Conservation (phyloP, 2,888 invertebrate genomes). For the Agrotis puta region DNA sequence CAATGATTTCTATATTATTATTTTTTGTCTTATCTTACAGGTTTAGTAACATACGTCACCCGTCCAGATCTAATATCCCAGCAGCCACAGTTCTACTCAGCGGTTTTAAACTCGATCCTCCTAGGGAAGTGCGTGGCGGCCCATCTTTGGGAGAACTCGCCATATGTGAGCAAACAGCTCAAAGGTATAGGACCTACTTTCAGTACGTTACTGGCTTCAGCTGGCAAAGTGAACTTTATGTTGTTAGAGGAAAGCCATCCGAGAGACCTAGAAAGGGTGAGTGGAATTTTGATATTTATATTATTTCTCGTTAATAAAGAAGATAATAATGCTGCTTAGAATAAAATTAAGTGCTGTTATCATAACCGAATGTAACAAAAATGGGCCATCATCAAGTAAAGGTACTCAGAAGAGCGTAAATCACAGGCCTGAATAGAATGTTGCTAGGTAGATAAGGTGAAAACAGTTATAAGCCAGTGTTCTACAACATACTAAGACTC, state of each 20-base stretch:
- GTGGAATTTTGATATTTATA: conserved; percentile 33
- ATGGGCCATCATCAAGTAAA: not conserved
- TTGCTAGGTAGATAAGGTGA: too few relatives aligned
- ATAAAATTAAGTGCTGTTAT: not conserved
- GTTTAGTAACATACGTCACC: conserved; percentile 91
- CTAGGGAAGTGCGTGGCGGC: conserved; percentile 93
- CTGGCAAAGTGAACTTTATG: conserved; percentile 93
- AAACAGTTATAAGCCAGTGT: too few relatives aligned
- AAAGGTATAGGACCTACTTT: conserved; percentile 93
- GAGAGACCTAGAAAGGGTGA: conserved; percentile 93
- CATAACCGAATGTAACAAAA: not conserved
- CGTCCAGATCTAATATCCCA: conserved; percentile 75
- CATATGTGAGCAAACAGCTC: conserved; percentile 93
- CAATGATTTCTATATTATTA: not conserved
- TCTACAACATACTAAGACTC: too few relatives aligned
- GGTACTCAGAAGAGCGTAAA: not conserved
- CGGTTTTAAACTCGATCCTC: conserved; percentile 91
- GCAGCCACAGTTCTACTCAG: conserved; percentile 84
- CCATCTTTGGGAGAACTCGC: conserved; percentile 94
- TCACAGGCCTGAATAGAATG: too few relatives aligned
- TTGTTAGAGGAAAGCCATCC: conserved; percentile 93
- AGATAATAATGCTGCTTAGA: not conserved
- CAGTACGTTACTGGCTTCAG: conserved; percentile 92
- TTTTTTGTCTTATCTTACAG: conserved; percentile 71
- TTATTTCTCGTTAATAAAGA: not conserved